phyloP scores from a whole-genome alignment of 2,113 vertebrate species.

The Perognathus longimembris region DNA sequence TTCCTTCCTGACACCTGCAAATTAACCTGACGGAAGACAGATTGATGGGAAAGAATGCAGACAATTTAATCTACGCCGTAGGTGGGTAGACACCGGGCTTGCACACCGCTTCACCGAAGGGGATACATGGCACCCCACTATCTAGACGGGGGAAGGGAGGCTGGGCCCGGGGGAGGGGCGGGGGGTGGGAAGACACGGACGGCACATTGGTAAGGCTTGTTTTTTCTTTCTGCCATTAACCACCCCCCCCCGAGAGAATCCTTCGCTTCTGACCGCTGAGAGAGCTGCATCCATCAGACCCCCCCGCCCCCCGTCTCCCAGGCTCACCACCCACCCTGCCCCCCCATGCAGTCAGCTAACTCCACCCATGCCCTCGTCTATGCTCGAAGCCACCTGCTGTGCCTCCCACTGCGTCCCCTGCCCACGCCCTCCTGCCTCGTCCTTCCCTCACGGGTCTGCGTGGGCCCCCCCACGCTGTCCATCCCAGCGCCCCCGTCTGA shows the following conservation, averaged over 20 bases:
- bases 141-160: too few species aligned
- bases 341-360: too few species aligned
- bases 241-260: background rate
- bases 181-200: too few species aligned
- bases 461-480: too few species aligned
- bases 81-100: background rate
- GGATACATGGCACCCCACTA: rapidly evolving
- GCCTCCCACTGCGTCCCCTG: too few species aligned
- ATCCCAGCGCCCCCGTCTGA: background rate
- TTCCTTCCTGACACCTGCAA: background rate
- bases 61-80: background rate
- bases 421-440: background rate
- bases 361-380: too few species aligned
- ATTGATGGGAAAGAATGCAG: background rate
- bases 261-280: background rate
- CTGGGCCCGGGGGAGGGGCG: too few species aligned
- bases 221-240: too few species aligned
- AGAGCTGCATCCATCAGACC: background rate
- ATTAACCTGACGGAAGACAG: background rate
- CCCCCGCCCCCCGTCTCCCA: too few species aligned
- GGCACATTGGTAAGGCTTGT: too few species aligned
- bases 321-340: too few species aligned
- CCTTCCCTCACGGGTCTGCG: background rate
- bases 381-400: too few species aligned
- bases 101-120: background rate